These are phyloP conservation scores for Mixornis gularis DNA, from an alignment of 2,113 vertebrate species.

Conservation along the genomic window DNA sequence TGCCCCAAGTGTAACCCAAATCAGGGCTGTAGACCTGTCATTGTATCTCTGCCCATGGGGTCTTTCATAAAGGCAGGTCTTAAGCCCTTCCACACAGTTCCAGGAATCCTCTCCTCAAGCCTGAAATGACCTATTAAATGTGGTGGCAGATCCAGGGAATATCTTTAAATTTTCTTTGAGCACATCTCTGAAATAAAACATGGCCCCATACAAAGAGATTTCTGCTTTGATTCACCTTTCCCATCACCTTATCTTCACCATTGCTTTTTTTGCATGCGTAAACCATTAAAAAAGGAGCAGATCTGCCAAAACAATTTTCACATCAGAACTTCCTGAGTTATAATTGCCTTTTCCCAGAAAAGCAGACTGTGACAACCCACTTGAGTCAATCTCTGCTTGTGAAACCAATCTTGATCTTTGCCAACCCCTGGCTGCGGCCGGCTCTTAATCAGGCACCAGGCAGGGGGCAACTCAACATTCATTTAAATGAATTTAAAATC, in stretches of 20 bases:
- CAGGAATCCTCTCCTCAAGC: not conserved
- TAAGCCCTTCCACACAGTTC: not conserved
- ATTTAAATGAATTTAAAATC: not conserved
- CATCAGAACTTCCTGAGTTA: not conserved
- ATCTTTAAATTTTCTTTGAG: not conserved
- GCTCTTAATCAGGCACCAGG: not conserved
- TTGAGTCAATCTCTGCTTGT: not conserved
- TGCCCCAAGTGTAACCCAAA: not conserved
- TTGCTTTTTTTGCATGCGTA: not conserved
- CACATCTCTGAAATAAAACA: not conserved
- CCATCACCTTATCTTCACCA: not conserved
- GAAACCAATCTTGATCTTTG: not conserved
- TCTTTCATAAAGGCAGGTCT: not conserved
- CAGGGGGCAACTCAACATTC: not conserved
- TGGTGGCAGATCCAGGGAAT: not conserved
- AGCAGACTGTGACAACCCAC: not conserved
- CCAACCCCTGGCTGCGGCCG: not conserved
- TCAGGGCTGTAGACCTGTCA: not conserved
- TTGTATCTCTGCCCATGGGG: not conserved
- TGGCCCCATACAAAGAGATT: not conserved
- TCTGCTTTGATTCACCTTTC: not conserved
- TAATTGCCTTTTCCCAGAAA: constrained; percentile 4
- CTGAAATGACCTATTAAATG: not conserved
- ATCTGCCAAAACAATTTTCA: constrained; percentile 16
- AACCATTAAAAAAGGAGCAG: not conserved